phyloP scores from a whole-genome alignment of 2,113 vertebrate species.

The Sinocyclocheilus anophthalmus region DNA sequence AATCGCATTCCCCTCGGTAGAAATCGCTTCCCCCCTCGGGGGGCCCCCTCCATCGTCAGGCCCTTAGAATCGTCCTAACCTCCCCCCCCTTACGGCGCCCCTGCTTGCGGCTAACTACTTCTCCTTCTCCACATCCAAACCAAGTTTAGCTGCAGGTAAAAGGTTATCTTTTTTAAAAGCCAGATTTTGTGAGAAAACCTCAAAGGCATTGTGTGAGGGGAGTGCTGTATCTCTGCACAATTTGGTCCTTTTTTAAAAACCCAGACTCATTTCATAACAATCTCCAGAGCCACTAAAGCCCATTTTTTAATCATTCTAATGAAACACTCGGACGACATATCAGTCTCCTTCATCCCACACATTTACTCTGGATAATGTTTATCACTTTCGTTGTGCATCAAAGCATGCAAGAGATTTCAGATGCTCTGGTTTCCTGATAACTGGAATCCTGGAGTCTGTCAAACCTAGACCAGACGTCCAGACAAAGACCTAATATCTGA shows the following conservation, averaged over 20 bases:
- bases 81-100: no score
- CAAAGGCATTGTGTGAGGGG: background rate
- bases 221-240: background rate
- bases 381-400: conserved; percentile 31
- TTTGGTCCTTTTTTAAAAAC: background rate
- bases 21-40: no score
- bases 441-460: conserved; percentile 32
- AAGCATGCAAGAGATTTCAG: background rate
- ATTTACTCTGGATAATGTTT: conserved; percentile 13
- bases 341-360: conserved; percentile 24
- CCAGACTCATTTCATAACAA: background rate
- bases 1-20: no score
- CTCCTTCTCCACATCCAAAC: background rate
- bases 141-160: background rate
- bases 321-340: conserved; percentile 4
- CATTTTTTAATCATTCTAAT: background rate
- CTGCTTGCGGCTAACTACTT: background rate
- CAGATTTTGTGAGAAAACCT: conserved; percentile 8
- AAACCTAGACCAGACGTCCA: conserved; percentile 32
- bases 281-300: background rate
- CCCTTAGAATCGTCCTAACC: no score
- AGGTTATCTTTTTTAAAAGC: background rate
- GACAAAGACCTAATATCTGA: conserved; percentile 31
- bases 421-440: conserved; percentile 39
- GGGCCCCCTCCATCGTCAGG: no score